Evolutionary conservation across 1,140 invertebrate genomes (phyloP), one percentile per base, ranked within the genome.

Genomic region (Leguminivora glycinivorella): DNA sequence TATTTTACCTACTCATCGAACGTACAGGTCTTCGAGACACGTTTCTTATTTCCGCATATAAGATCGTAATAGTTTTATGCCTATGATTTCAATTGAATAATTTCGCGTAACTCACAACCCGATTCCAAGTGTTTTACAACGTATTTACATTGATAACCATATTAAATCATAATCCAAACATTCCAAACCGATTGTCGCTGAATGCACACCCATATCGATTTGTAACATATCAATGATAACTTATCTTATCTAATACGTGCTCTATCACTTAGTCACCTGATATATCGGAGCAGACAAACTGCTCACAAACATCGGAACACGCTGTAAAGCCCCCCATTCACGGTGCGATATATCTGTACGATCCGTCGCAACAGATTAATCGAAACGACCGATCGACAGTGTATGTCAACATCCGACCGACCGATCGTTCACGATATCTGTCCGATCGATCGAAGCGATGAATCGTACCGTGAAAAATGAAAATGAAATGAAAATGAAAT

Each of bases 1-100:
- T n/a, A n/a, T 38, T 5, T n/a, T 43, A n/a, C n/a, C 1, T 40
- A 43, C 40, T n/a, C 47, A n/a, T 22, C 47, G 9, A 19, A 22
- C 17, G 7, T 9, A 22, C 19, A 52, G 1, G 19, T 22, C 47
- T 22, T 52, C 47, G 19, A 9, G 17, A 52, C 17, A 47, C 43
- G 43, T 47, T 47, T 17, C 24, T 63, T 6, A 67, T 22, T 67
- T 75, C 24, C 67, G 75, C 38, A 82, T 66, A 67, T 77, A 79
- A 7, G 78, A 75, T 25, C 73, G 69, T 17, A 85, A 38, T 4
- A 85, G 24, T 38, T 78, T 71, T 7, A 83, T 43, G n/a, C 85
- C 80, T n/a, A 85, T 12, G 58, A 75, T 80, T n/a, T n/a, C n/a
- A n/a, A n/a, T n/a, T n/a, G n/a, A n/a, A n/a, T n/a, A n/a, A n/a